These are phyloP conservation scores for Syngnathus acus DNA, from an alignment of 2,797 vertebrate species.

Conservation along the genomic window DNA sequence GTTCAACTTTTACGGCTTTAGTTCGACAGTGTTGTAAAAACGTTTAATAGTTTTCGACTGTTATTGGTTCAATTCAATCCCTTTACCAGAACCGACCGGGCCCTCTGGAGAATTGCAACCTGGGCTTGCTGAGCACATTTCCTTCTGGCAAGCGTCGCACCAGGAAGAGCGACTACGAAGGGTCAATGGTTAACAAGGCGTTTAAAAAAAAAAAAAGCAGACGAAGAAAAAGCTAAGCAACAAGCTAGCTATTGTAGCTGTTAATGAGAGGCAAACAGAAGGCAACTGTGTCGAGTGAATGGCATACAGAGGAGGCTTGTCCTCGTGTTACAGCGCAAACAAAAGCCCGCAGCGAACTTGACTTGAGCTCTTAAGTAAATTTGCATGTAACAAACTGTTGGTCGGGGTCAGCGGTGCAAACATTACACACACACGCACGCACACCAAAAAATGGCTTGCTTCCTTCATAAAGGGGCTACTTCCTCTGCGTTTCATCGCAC, in stretches of 20 bases:
- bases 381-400: slow-evolving; percentile 62
- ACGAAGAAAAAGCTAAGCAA: slow-evolving; percentile 11
- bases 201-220: slow-evolving; percentile 36
- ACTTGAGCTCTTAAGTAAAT: slow-evolving; percentile 58
- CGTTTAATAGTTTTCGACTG: slow-evolving; percentile 15
- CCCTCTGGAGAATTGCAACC: slow-evolving; percentile 45
- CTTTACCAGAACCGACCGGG: slow-evolving; percentile 24
- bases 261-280: slow-evolving; percentile 59
- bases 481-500: slow-evolving; percentile 70
- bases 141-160: slow-evolving; percentile 43
- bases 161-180: slow-evolving; percentile 49
- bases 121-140: slow-evolving; percentile 41
- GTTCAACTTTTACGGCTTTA: slow-evolving; percentile 19
- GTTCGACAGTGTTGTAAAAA: slow-evolving; percentile 14
- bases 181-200: slow-evolving; percentile 54
- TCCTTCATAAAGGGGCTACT: slow-evolving; percentile 65
- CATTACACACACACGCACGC: neutral
- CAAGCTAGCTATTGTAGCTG: slow-evolving; percentile 47
- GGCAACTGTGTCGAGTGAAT: slow-evolving; percentile 43
- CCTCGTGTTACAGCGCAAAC: slow-evolving; percentile 53
- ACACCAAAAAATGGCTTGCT: slow-evolving; percentile 32
- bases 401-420: slow-evolving; percentile 41
- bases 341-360: slow-evolving; percentile 53
- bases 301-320: slow-evolving; percentile 38
- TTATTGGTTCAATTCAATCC: slow-evolving; percentile 27